Percentiles rank a stretch among this genome's conserved stretches.
Evolutionary conservation across 2,888 invertebrate genomes (phyloP).

Genomic region (Ectobius pallidus): DNA sequence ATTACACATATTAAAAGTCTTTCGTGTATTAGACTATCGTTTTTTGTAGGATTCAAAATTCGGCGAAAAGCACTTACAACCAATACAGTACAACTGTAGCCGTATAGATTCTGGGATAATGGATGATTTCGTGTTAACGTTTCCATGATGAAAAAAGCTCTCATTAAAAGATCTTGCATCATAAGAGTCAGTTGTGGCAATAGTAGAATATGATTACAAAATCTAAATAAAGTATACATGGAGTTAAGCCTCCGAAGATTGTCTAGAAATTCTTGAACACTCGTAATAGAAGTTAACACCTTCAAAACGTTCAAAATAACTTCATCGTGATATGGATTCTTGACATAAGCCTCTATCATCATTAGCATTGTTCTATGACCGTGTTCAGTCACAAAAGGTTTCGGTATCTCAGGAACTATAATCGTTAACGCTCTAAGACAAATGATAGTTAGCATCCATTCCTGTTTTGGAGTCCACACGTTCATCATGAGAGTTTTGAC

Average conservation of each 20-base stretch:
- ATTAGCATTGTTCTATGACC: neutral
- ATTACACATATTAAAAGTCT: conserved; percentile 53
- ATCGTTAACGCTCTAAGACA: neutral
- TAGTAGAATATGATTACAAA: neutral
- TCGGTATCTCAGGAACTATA: neutral
- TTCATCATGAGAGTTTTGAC: neutral
- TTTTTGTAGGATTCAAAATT: neutral
- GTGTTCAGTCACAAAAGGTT: neutral
- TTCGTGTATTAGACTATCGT: neutral
- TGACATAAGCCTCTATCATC: neutral
- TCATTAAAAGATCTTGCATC: neutral
- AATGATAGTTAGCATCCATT: neutral
- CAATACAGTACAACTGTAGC: neutral
- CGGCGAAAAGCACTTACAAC: neutral
- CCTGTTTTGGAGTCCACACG: neutral
- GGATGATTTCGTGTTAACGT: neutral
- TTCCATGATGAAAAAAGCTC: neutral
- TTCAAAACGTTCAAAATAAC: neutral
- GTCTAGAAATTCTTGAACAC: neutral
- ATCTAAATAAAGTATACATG: neutral
- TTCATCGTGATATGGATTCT: neutral
- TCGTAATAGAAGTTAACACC: neutral
- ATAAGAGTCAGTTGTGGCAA: neutral
- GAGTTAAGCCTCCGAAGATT: neutral
- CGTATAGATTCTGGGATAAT: neutral